Conservation (phyloP, 1,140 invertebrate species). For the Lutraria rhynchaena region DNA sequence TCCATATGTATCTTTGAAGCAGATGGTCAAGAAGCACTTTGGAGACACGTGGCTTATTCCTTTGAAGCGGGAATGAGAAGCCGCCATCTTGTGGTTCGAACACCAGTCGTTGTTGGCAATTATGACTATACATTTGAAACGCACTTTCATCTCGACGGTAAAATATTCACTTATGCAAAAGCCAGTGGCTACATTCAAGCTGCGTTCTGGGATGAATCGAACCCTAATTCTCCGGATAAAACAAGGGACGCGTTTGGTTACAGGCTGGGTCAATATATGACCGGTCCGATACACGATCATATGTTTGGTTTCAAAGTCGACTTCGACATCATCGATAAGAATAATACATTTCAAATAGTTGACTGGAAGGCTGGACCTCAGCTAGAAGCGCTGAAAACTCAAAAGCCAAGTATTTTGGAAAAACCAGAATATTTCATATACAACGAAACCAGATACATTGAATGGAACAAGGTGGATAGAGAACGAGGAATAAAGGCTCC, state of each 20-base stretch:
- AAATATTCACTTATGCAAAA: constrained; percentile 55
- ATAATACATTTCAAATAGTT: constrained; percentile 69
- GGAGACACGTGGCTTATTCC: constrained; percentile 15
- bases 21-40: constrained; percentile 35
- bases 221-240: constrained; percentile 40
- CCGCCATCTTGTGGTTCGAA: constrained; percentile 43
- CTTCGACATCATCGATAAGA: constrained; percentile 66
- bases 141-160: constrained; percentile 61
- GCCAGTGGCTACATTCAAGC: constrained; percentile 69
- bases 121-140: constrained; percentile 69
- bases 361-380: constrained; percentile 57
- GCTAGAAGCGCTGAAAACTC: constrained; percentile 48
- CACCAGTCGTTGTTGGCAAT: constrained; percentile 53
- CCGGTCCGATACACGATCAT: constrained; percentile 72
- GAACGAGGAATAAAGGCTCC: constrained; percentile 25
- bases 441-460: constrained; percentile 57
- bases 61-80: constrained; percentile 52
- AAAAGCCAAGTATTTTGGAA: constrained; percentile 22
- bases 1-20: constrained; percentile 50
- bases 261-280: constrained; percentile 49
- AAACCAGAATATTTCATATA: constrained; percentile 58
- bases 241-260: constrained; percentile 65
- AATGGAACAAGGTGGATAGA: constrained; percentile 52
- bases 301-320: constrained; percentile 74
- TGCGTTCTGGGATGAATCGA: constrained; percentile 59